phyloP scores from a whole-genome alignment of 1,140 invertebrate genomes.

The Zophobas atratus region DNA sequence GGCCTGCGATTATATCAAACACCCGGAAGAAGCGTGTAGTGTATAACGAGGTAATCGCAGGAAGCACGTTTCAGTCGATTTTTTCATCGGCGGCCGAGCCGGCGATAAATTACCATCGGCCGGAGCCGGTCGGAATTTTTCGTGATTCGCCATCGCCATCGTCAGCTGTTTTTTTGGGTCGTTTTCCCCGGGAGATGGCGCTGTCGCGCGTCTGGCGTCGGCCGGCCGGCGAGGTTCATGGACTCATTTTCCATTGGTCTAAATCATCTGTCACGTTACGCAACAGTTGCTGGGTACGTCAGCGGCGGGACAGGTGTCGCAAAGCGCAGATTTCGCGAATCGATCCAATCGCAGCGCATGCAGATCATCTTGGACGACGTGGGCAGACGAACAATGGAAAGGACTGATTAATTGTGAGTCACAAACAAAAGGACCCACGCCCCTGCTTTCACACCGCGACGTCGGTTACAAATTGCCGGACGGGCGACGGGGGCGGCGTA shows the following conservation, averaged over 20 bases:
- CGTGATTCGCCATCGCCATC: conserved; percentile 21
- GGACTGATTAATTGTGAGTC: conserved; percentile 12
- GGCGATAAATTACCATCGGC: conserved; percentile 33
- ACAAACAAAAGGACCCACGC: conserved; percentile 9
- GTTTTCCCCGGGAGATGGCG: conserved; percentile 1
- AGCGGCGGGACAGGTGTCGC: conserved; percentile 3
- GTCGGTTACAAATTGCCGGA: conserved; percentile 8
- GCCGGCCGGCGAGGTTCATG: not conserved
- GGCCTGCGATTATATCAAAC: conserved; percentile 41
- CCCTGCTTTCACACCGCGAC: conserved; percentile 5
- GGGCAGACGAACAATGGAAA: conserved; percentile 1
- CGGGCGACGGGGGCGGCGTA: too few species aligned
- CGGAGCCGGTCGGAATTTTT: conserved; percentile 26
- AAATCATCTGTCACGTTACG: not conserved
- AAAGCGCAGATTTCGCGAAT: not conserved
- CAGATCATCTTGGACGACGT: not conserved
- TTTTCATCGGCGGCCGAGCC: conserved; percentile 27
- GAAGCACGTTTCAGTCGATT: conserved; percentile 46
- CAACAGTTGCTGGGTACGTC: conserved; percentile 1
- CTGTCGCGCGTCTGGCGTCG: conserved; percentile 5
- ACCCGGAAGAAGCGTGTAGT: conserved; percentile 49
- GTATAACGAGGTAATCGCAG: conserved; percentile 46
- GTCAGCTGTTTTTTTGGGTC: conserved; percentile 18
- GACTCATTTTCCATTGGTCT: not conserved
- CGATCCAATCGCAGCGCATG: not conserved